Evolutionary conservation across 1,140 invertebrate species (phyloP).

Genomic region (Ooceraea biroi): DNA sequence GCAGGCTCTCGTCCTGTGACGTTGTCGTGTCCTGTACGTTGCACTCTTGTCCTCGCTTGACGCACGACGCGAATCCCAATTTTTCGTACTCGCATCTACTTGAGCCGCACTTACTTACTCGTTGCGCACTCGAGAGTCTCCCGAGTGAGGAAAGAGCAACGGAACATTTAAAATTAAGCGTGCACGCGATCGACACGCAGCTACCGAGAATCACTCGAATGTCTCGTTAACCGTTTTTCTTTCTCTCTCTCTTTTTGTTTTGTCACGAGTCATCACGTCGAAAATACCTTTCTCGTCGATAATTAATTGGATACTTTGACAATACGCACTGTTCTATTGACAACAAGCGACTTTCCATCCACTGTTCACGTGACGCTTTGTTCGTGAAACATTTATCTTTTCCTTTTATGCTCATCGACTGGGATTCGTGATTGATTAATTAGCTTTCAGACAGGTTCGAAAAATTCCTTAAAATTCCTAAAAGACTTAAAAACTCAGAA

Average conservation of each 20-base stretch:
- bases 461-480: too few relatives aligned
- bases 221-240: constrained; percentile 44
- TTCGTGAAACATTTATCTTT: constrained; percentile 55
- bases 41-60: constrained; percentile 38
- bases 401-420: constrained; percentile 57
- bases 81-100: constrained; percentile 69
- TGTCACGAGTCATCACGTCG: too few relatives aligned
- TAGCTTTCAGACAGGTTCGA: constrained; percentile 68
- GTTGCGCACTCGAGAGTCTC: constrained; percentile 54
- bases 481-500: too few relatives aligned
- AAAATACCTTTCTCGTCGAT: too few relatives aligned
- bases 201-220: constrained; percentile 65
- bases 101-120: constrained; percentile 67
- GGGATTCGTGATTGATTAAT: constrained; percentile 81
- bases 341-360: too few relatives aligned
- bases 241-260: constrained; percentile 52
- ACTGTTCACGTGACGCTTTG: constrained; percentile 42
- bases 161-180: constrained; percentile 70
- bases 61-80: constrained; percentile 28
- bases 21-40: not conserved
- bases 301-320: too few relatives aligned
- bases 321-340: too few relatives aligned
- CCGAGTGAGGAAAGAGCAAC: constrained; percentile 38
- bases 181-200: constrained; percentile 60
- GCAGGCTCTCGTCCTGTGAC: not conserved